Evolutionary conservation across 2,797 vertebrate species (phyloP).

Genomic region (Brachymystax lenok): DNA sequence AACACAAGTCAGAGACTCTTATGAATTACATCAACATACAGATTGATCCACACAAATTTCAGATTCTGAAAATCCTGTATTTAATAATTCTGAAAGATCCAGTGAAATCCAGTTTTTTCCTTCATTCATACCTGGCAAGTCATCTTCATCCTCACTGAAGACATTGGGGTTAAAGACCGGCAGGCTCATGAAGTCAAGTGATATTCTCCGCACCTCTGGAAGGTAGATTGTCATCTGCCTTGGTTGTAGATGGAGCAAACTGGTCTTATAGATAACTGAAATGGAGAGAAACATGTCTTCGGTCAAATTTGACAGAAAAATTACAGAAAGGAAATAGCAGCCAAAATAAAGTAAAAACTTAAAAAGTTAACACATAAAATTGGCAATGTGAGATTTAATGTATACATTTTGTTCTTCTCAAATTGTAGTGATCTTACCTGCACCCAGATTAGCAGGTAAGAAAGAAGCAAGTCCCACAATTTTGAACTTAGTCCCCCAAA

Average conservation of each 20-base stretch:
- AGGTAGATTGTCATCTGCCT: constrained; percentile 99
- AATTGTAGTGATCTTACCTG: constrained; percentile 79
- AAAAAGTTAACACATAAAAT: too few relatives aligned
- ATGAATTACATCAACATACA: background rate
- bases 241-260: constrained; percentile 96
- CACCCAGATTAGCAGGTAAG: constrained; percentile 95
- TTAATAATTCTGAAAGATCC: too few relatives aligned
- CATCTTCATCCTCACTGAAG: constrained; percentile 98
- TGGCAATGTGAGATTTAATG: background rate
- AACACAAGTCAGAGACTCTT: background rate
- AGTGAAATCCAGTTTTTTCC: background rate
- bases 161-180: constrained; percentile 97
- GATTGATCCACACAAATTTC: background rate
- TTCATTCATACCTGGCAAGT: constrained; percentile 79
- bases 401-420: constrained; percentile 75
- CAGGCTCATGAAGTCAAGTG: constrained; percentile 94
- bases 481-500: constrained; percentile 99
- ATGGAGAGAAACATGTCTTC: constrained; percentile 39
- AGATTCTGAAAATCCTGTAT: background rate
- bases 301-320: background rate
- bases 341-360: background rate
- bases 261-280: constrained; percentile 98
- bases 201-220: constrained; percentile 95
- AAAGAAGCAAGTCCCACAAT: constrained; percentile 98
- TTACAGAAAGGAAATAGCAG: constrained; percentile 54